phyloP scores from a whole-genome alignment of 2,888 invertebrate species.

The Conchocele bisecta region DNA sequence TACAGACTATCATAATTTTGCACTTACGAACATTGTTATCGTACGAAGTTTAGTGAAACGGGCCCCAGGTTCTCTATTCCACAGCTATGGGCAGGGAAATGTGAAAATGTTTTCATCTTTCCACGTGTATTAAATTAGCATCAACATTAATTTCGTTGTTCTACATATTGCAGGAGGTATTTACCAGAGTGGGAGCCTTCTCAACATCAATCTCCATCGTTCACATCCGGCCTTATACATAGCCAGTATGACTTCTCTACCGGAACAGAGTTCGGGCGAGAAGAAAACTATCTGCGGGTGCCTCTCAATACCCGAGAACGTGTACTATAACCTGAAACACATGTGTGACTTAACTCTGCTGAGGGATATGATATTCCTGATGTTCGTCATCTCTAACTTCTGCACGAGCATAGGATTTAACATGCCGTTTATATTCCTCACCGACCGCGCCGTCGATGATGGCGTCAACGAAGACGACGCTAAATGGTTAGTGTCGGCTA shows the following conservation, averaged over 20 bases:
- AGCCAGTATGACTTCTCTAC: constrained; percentile 79
- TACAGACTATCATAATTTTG: too few relatives aligned
- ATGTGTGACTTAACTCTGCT: constrained; percentile 95
- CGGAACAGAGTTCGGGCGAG: constrained; percentile 59
- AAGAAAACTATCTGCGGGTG: constrained; percentile 74
- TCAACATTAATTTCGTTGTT: too few relatives aligned
- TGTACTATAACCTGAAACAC: constrained; percentile 75
- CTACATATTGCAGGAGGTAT: constrained; percentile 89
- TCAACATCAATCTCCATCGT: constrained; percentile 84
- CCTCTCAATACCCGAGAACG: constrained; percentile 59
- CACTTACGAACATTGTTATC: too few relatives aligned
- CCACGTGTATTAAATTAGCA: too few relatives aligned
- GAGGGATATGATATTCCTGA: constrained; percentile 92
- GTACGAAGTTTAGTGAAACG: too few relatives aligned
- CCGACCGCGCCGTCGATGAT: constrained; percentile 86
- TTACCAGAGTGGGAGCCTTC: constrained; percentile 92
- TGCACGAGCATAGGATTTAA: constrained; percentile 96
- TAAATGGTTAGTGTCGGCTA: constrained; percentile 90
- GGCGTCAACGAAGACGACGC: constrained; percentile 83
- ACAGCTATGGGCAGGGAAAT: too few relatives aligned
- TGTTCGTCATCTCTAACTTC: constrained; percentile 94
- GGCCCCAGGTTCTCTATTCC: too few relatives aligned
- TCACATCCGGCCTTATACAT: constrained; percentile 81
- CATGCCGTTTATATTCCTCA: constrained; percentile 95
- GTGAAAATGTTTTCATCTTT: too few relatives aligned